Evolutionary conservation across 53 echinoderm and acorn worm genomes (phyloP), one percentile per base, ranked within the genome.

Genomic region (Pentamera pediparva): DNA sequence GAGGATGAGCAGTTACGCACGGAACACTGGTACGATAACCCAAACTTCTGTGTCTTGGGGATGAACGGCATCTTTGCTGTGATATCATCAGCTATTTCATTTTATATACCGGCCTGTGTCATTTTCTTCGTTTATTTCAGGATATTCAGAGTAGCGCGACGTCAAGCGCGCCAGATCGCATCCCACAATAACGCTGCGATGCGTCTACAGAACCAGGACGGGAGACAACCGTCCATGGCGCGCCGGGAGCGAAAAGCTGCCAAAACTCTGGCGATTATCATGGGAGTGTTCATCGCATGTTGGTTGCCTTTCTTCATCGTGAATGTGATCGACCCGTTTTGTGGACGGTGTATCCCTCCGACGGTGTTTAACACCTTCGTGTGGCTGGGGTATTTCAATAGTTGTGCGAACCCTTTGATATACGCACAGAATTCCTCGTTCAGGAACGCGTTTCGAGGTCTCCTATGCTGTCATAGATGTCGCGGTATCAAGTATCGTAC

Each of bases 261-360:
- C 30, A 98, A 98, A 73, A 98, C 98, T 1, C 65, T 98, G 9
- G 91, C 83, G 45, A 89, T 98, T 18, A 98, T 98, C 62, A 83
- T 98, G 49, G 98, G 98, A 24, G 98, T 92, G 17, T 98, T 98
- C 64, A 98, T 98, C 52, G 74, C 76, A 2, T 98, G 91, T 75
- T 98, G 98, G 98, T 62, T 98, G 21, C 98, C 92, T 3, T 98
- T 98, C 63, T 98, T 98, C 53, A 82, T 86, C 19, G 79, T 86
- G 12, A 98, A 98, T 70, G 75, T 98, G 2, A 61, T 86, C n/a
- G 92, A 98, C 34, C 98, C 98, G 11, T 83, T 78, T 75, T 98
- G 98, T 52, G 76, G 75, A n/a, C 77, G 81, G 31, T 98, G 98
- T 64, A 75, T 98, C 7, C 86, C 81, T 4, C 63, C 59, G 4